phyloP scores from a whole-genome alignment of 1,140 invertebrate genomes.

The Lepidurus arcticus region DNA sequence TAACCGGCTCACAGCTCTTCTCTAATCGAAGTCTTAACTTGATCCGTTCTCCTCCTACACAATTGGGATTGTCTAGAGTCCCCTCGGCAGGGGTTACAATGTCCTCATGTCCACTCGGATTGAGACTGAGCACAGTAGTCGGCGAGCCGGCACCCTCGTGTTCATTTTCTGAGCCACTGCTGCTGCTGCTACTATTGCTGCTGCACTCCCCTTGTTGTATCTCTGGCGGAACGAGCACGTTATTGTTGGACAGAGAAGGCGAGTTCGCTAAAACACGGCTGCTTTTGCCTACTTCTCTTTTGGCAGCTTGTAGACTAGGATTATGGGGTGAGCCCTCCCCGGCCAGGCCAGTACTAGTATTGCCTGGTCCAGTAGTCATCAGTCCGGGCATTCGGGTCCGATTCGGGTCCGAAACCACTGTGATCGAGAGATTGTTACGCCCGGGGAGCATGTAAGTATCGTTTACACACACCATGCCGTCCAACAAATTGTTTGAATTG shows the following conservation, averaged over 20 bases:
- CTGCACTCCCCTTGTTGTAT: slow-evolving; percentile 23
- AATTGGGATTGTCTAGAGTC: background rate
- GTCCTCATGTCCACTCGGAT: background rate
- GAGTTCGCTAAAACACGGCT: background rate
- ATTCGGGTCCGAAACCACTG: slow-evolving; percentile 29
- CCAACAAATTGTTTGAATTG: slow-evolving; percentile 31
- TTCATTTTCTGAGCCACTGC: background rate
- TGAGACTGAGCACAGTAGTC: slow-evolving; percentile 2
- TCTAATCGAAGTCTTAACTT: slow-evolving; percentile 76
- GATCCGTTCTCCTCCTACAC: slow-evolving; percentile 59
- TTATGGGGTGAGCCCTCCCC: slow-evolving; percentile 20
- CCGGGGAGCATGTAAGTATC: slow-evolving; percentile 34
- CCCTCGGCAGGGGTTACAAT: slow-evolving; percentile 8
- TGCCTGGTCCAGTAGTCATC: slow-evolving; percentile 8
- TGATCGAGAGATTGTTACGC: slow-evolving; percentile 33
- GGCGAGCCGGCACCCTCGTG: background rate
- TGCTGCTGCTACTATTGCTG: slow-evolving; percentile 38
- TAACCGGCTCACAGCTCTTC: slow-evolving; percentile 64
- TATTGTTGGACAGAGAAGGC: too few relatives aligned
- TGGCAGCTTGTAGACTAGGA: slow-evolving; percentile 11
- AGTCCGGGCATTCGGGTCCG: slow-evolving; percentile 13
- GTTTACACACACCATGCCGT: slow-evolving; percentile 35
- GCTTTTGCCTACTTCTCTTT: slow-evolving; percentile 30
- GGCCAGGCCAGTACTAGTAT: slow-evolving; percentile 26
- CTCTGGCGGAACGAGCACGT: too few relatives aligned